Evolutionary conservation across 1,140 invertebrate genomes (phyloP), one percentile per base, ranked within the genome.

Genomic region (Trachymyrmex septentrionalis): DNA sequence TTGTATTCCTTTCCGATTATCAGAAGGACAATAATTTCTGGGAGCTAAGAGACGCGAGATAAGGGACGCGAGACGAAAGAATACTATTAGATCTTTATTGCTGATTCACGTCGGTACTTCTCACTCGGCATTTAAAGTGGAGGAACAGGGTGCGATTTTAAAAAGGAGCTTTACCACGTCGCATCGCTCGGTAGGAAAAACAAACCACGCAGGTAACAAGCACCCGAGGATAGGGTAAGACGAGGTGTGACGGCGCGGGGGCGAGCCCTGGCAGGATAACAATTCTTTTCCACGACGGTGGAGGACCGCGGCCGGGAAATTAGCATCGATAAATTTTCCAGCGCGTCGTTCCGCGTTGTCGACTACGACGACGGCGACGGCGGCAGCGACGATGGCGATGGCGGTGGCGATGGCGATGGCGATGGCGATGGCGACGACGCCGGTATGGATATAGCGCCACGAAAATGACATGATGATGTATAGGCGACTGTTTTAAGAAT

Each of bases 291-390:
- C 86, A 67, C 75, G 88, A 89, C 75, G 91, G 76, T 78, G 91
- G 85, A 93, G 93, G 88, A 91, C 92, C 92, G 88, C 91, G 92
- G 91, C 88, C 92, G 94, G 95, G 92, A 95, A 95, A 95, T 95
- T 95, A 95, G 94, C 95, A 95, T 95, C 94, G 94, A 95, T 95
- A 95, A 95, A 95, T 95, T 95, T 95, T 88, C 91, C 92, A 90
- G 88, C 91, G 89, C 93, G 93, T 93, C 93, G 90, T 91, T 91
- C 92, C 85, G 76, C 89, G 90, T 89, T 89, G 76, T 88, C 88
- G 87, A 86, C 92, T 84, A 86, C 89, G 89, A 91, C 88, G 53
- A 75, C 86, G 69, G 85, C 85, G 71, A 27, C 59, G 67, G 21
- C 69, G 67, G 16, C 73, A 44, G 14, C 50, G 67, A 30, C 78